Base-by-base conservation (phyloP, 2,888 invertebrate genomes). In the Hypercompe scribonia region DNA sequence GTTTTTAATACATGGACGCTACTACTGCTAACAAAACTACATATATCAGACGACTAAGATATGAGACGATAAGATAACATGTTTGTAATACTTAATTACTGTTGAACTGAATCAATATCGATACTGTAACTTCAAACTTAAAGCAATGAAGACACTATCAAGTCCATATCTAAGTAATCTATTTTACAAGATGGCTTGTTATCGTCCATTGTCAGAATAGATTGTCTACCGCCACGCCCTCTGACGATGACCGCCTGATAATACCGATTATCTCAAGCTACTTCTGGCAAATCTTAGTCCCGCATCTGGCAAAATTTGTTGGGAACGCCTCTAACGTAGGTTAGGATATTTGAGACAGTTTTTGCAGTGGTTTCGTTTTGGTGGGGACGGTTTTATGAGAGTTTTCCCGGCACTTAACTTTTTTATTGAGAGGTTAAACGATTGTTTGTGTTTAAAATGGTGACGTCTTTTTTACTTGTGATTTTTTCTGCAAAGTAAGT, bases 191-290 rank as follows among this genome's bases (percentile, higher is more conserved):
- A 73, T 63, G 31, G 31, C 58, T 61, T 70, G 67, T 70, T 74
- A 72, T 74, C 70, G 61, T 50, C 31, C 50, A 69, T 77, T 77
- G 77, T 54, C 42, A 24, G 13, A 77, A 81, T 67, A 24, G n/a
- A 81, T 81, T 71, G 82, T 68, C 34, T 61, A 63, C 15, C 24
- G 77, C 34, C 75, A 39, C 81, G 80, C 81, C 81, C 65, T 2
- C 28, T 8, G 42, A 63, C 36, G 67, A 66, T 61, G 36, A 10
- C 5, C 64, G 24, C 31, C 42, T 28, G 61, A 36, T 66, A 65
- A 42, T 69, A 68, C 42, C 28, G 36, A 50, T 54, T 65, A 70
- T 36, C 15, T 28, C 61, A 31, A 61, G 36, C 65, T 54, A 39
- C 66, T 58, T 36, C 36, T 42, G 18, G 28, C 5, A 8, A 70